These are phyloP conservation scores for Exocentrus adspersus DNA, from an alignment of 2,888 invertebrate species.

Conservation along the genomic window DNA sequence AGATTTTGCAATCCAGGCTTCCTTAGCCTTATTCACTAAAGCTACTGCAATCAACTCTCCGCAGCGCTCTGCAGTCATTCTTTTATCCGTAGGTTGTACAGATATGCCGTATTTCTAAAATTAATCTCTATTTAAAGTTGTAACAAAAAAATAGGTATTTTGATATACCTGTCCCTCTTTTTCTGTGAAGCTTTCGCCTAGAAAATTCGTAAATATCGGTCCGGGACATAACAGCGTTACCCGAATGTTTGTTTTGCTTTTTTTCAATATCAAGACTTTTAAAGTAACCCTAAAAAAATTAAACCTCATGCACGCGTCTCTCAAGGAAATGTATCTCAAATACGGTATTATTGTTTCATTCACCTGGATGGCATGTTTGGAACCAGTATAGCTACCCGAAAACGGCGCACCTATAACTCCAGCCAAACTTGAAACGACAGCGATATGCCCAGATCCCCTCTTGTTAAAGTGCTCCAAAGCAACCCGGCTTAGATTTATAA, in stretches of 20 bases:
- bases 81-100: conserved; percentile 62
- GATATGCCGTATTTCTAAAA: conserved; percentile 60
- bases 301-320: too few species aligned
- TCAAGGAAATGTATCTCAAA: too few species aligned
- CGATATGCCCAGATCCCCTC: conserved; percentile 74
- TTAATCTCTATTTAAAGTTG: neutral
- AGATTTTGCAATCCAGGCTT: conserved; percentile 77
- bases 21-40: conserved; percentile 68
- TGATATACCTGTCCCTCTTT: conserved; percentile 70
- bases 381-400: conserved; percentile 76
- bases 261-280: conserved; percentile 72
- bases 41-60: conserved; percentile 69
- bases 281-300: conserved; percentile 75
- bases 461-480: conserved; percentile 73
- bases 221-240: conserved; percentile 82
- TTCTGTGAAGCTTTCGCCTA: conserved; percentile 75
- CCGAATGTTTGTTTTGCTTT: conserved; percentile 67
- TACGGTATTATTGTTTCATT: too few species aligned
- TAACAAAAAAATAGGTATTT: too few species aligned
- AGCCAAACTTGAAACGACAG: conserved; percentile 78
- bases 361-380: conserved; percentile 83
- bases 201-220: conserved; percentile 76
- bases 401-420: conserved; percentile 75
- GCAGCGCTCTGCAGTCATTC: conserved; percentile 70
- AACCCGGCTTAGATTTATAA: conserved; percentile 75